Base-by-base conservation (phyloP, 2,888 invertebrate genomes). In the Erebia aethiops region DNA sequence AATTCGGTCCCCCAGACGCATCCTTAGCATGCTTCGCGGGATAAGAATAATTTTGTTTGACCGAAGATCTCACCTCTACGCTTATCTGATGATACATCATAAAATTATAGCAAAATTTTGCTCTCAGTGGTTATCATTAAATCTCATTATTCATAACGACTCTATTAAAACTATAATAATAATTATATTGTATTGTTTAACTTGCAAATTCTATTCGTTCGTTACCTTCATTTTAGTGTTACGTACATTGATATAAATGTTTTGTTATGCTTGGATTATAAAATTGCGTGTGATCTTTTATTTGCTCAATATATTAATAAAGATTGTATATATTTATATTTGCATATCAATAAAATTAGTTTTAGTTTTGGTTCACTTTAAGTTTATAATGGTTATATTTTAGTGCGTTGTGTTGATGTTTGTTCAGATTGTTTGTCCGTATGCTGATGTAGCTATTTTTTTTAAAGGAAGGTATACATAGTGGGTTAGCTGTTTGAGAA, bases 301-400 rank as follows among this genome's bases (percentile, higher is more conserved):
- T 77, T 76, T 75, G 76, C 74, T 77, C 74, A 73, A 73, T 75
- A 71, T 52, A 60, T 74, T 74, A 88, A 85, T 89, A 87, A 83
- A 88, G 81, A 82, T 16, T 54, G 54, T 54, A 18, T 88, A 87
- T 88, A 87, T 78, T 84, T 87, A 83, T 84, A 85, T 86, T 87
- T 82, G 91, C 91, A 91, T 91, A 91, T 91, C 91, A 88, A 65
- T 67, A 69, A 63, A 58, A 81, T 78, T 82, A 78, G 78, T 73
- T 74, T 75, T 76, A 69, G 35, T 67, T 74, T 63, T 11, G 52
- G 35, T n/a, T 14, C 11, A 18, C 35, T 14, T 60, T n/a, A 67
- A 18, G 57, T 69, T 64, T 46, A 16, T 51, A 54, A 35, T 54
- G 0, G 21, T 54, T 67, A 46, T 26, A 21, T 13, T 54, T 26